Conservation (phyloP, 2,797 vertebrate genomes). For the Siniperca obscura region DNA sequence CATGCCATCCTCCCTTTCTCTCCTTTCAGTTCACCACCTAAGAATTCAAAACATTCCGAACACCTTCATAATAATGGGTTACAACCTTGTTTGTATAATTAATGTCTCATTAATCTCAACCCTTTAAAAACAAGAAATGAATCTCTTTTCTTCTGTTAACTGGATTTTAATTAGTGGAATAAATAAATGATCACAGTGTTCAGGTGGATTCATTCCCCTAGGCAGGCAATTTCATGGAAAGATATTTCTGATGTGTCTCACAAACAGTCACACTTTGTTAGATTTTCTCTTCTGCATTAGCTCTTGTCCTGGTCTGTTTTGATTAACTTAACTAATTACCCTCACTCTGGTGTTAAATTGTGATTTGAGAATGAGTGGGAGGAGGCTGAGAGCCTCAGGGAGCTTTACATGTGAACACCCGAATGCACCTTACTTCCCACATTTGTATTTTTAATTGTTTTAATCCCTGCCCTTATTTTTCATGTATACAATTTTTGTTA, state of each 20-base stretch:
- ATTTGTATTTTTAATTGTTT: constrained; percentile 27
- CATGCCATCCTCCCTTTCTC: constrained; percentile 7
- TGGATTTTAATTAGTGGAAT: constrained; percentile 69
- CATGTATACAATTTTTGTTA: background rate
- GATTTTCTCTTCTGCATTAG: constrained; percentile 4
- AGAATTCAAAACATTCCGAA: constrained; percentile 38
- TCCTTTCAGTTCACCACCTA: constrained; percentile 29
- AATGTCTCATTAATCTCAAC: constrained; percentile 64
- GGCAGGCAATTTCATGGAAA: constrained; percentile 58
- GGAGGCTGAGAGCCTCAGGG: background rate
- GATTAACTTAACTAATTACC: constrained; percentile 40
- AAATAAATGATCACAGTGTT: constrained; percentile 59
- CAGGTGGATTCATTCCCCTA: constrained; percentile 47
- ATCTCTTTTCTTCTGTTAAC: constrained; percentile 59
- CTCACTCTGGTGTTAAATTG: constrained; percentile 14
- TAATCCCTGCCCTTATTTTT: background rate
- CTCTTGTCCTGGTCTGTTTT: constrained; percentile 34
- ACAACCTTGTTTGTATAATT: constrained; percentile 72
- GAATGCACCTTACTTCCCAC: constrained; percentile 4
- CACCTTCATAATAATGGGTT: constrained; percentile 51
- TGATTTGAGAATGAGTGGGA: constrained; percentile 4
- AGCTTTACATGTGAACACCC: constrained; percentile 14
- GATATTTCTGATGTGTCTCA: constrained; percentile 50
- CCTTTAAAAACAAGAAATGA: constrained; percentile 54
- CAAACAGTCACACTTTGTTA: constrained; percentile 40